Conservation (phyloP, 2,888 invertebrate genomes). For the Matsumyia berberina region DNA sequence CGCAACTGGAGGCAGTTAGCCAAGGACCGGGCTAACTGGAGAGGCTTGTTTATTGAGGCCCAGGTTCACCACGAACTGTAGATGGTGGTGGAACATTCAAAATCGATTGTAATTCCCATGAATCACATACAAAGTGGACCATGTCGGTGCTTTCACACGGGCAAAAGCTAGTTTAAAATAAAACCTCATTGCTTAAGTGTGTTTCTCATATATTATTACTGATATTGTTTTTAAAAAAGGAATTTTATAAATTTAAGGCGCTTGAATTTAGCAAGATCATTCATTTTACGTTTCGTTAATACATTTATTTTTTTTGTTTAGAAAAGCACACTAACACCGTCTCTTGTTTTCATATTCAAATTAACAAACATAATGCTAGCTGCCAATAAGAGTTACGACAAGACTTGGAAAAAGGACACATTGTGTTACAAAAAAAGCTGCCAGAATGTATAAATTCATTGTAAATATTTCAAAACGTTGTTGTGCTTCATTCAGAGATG, state of each 20-base stretch:
- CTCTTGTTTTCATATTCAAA: slow-evolving; percentile 13
- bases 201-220: slow-evolving; percentile 65
- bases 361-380: slow-evolving; percentile 24
- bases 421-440: slow-evolving; percentile 34
- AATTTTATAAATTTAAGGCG: slow-evolving; percentile 74
- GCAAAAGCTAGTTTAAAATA: background rate
- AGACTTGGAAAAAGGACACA: slow-evolving; percentile 19
- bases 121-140: too few species aligned
- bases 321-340: slow-evolving; percentile 45
- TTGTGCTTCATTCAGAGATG: slow-evolving; percentile 14
- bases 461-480: background rate
- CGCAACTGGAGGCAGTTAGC: too few species aligned
- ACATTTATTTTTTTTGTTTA: slow-evolving; percentile 36
- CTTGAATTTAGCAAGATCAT: slow-evolving; percentile 59
- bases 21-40: too few species aligned
- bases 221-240: slow-evolving; percentile 49
- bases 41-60: too few species aligned
- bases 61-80: too few species aligned
- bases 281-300: slow-evolving; percentile 46
- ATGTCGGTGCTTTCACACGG: background rate
- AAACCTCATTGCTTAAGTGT: slow-evolving; percentile 13
- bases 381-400: slow-evolving; percentile 32
- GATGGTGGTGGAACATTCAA: too few species aligned
- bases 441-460: slow-evolving; percentile 7
- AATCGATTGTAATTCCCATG: too few species aligned